These are phyloP conservation scores for Poliocrania exsul DNA, from an alignment of 2,797 vertebrate genomes.

Conservation along the genomic window DNA sequence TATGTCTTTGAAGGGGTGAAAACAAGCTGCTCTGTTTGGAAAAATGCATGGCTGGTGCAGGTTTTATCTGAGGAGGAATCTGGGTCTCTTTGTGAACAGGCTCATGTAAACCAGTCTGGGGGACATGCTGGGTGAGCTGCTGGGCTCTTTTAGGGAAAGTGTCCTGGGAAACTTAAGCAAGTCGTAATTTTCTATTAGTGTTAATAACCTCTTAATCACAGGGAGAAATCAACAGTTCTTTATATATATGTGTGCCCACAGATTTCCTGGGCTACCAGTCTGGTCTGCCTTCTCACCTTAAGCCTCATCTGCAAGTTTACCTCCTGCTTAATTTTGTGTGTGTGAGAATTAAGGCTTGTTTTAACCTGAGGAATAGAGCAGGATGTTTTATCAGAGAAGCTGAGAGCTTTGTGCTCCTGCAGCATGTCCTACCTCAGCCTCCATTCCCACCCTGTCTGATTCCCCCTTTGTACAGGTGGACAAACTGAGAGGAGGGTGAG, in stretches of 20 bases:
- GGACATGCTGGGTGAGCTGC: neutral
- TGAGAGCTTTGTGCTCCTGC: neutral
- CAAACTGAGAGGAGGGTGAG: neutral
- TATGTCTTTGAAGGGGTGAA: neutral
- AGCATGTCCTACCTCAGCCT: neutral
- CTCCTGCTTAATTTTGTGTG: neutral
- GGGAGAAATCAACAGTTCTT: neutral
- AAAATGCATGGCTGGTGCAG: neutral
- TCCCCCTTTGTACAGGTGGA: neutral
- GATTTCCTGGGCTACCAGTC: neutral
- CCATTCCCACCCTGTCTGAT: rapidly evolving
- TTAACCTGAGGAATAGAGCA: rapidly evolving
- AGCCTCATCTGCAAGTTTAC: neutral
- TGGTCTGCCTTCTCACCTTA: neutral
- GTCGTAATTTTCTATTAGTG: conserved; percentile 7
- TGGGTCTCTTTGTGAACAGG: conserved; percentile 33
- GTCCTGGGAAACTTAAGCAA: conserved; percentile 14
- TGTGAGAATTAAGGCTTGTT: neutral
- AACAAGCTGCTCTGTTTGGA: neutral
- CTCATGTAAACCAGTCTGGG: conserved; percentile 36
- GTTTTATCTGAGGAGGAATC: conserved; percentile 5
- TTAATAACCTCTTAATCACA: conserved; percentile 38
- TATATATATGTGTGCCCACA: neutral
- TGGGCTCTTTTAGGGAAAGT: conserved; percentile 3
- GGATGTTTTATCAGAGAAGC: neutral